Evolutionary conservation across 2,888 invertebrate genomes (phyloP).

Genomic region (Drosophila kambysellisi): DNA sequence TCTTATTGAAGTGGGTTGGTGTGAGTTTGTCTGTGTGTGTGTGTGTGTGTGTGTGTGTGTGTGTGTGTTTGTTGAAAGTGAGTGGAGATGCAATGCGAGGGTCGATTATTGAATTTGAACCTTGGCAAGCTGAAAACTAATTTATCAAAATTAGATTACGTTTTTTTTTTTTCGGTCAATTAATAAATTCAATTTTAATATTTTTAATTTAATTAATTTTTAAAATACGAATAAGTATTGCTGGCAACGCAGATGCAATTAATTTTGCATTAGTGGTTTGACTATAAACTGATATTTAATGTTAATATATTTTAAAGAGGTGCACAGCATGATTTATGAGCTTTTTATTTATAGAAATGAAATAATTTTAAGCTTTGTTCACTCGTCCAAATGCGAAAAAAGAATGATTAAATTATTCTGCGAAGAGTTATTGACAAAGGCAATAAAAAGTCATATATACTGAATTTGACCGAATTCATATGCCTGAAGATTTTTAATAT

Average conservation of each 20-base stretch:
- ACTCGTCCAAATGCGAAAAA: background rate
- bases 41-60: conserved; percentile 11
- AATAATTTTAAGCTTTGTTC: background rate
- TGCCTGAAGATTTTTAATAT: accelerated
- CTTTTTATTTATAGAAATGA: background rate
- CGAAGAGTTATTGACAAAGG: background rate
- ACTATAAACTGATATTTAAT: background rate
- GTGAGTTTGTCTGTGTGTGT: conserved; percentile 11
- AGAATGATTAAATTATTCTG: background rate
- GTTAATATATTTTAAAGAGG: background rate
- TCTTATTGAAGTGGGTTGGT: conserved; percentile 24
- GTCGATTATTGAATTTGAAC: conserved; percentile 38
- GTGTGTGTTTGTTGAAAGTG: conserved; percentile 26
- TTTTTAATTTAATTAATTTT: background rate
- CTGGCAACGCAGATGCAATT: background rate
- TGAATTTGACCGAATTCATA: background rate
- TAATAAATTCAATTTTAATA: background rate
- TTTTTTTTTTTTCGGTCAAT: background rate
- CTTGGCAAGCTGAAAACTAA: conserved; percentile 24
- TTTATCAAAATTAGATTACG: conserved; percentile 26
- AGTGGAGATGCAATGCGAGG: conserved; percentile 50
- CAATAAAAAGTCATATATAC: background rate
- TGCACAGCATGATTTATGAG: background rate
- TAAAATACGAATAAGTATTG: background rate
- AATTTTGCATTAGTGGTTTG: background rate